These are phyloP conservation scores for Cryptocephalus primarius DNA, from an alignment of 2,888 invertebrate genomes.

Conservation along the genomic window DNA sequence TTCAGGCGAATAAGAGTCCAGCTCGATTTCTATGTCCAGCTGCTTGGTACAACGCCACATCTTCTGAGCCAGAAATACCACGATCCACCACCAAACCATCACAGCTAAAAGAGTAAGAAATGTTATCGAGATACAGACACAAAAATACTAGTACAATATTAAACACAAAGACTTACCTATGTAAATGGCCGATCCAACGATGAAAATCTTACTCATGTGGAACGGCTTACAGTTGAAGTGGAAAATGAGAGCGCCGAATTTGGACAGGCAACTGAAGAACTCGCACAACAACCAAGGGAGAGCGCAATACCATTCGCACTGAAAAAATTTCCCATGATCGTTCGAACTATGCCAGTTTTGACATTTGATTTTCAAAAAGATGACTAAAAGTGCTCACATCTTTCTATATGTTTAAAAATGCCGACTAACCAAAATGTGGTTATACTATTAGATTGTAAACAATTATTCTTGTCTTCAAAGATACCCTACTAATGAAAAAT, in stretches of 20 bases:
- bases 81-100: slow-evolving; percentile 11
- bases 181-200: slow-evolving; percentile 8
- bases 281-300: slow-evolving; percentile 11
- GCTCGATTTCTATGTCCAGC: too few relatives aligned
- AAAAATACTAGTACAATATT: too few relatives aligned
- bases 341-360: too few relatives aligned
- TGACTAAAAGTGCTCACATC: too few relatives aligned
- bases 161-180: slow-evolving; percentile 6
- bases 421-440: too few relatives aligned
- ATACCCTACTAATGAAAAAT: too few relatives aligned
- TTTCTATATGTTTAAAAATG: too few relatives aligned
- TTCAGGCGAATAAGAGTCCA: too few relatives aligned
- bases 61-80: slow-evolving; percentile 5
- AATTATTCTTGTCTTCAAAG: too few relatives aligned
- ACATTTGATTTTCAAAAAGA: background rate
- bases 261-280: slow-evolving; percentile 7
- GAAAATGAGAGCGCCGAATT: slow-evolving; percentile 8
- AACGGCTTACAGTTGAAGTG: slow-evolving; percentile 3
- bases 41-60: too few relatives aligned
- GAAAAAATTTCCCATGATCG: slow-evolving; percentile 5
- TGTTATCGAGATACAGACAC: too few relatives aligned
- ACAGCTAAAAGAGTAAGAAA: slow-evolving; percentile 5
- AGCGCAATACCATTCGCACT: slow-evolving; percentile 10
- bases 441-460: too few relatives aligned
- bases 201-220: slow-evolving; percentile 3